Conservation (phyloP, 2,797 vertebrate genomes). For the Sebastes itinus region DNA sequence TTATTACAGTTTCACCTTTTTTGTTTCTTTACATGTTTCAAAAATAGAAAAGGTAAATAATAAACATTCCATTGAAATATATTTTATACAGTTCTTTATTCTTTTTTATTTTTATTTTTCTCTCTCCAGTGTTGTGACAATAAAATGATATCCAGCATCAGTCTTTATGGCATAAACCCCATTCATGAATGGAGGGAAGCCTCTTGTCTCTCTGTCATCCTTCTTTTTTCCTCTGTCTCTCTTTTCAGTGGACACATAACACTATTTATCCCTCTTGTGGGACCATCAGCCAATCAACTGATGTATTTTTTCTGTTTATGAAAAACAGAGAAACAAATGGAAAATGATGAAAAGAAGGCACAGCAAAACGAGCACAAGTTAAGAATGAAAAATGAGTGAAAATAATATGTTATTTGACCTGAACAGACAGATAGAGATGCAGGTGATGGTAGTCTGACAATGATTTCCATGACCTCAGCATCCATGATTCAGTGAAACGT, state of each 20-base stretch:
- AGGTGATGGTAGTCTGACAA: not conserved
- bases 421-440: not conserved
- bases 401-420: not conserved
- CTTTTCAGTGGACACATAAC: not conserved
- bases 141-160: constrained; percentile 77
- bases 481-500: not conserved
- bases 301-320: not conserved
- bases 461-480: not conserved
- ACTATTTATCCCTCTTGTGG: too few species aligned
- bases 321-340: not conserved
- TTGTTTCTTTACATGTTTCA: constrained; percentile 82
- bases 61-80: constrained; percentile 87
- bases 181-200: constrained; percentile 65
- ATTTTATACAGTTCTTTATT: constrained; percentile 82
- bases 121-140: constrained; percentile 68
- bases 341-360: constrained; percentile 3
- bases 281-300: too few species aligned
- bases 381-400: not conserved
- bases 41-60: constrained; percentile 87
- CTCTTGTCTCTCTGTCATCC: constrained; percentile 40
- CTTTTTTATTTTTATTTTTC: constrained; percentile 55
- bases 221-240: constrained; percentile 29
- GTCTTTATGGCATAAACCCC: constrained; percentile 69
- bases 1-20: constrained; percentile 75
- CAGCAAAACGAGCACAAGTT: constrained; percentile 5